phyloP scores from a whole-genome alignment of 2,797 vertebrate species.

The Neomorphus geoffroyi region DNA sequence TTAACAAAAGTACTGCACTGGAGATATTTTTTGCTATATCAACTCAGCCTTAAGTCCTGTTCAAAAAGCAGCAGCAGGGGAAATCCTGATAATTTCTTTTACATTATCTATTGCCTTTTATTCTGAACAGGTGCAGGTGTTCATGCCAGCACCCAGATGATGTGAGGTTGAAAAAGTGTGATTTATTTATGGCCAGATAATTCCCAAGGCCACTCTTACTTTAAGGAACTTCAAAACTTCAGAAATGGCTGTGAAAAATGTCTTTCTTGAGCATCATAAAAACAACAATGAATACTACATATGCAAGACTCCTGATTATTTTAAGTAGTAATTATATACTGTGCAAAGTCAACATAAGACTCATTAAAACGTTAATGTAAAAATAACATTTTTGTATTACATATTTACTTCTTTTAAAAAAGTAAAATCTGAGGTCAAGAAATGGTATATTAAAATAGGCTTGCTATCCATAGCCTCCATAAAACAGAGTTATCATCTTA shows the following conservation, averaged over 20 bases:
- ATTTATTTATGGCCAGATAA: background rate
- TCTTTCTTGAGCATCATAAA: background rate
- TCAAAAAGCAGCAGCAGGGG: background rate
- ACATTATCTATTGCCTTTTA: background rate
- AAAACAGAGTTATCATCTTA: background rate
- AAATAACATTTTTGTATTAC: constrained; percentile 59
- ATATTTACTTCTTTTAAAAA: constrained; percentile 3
- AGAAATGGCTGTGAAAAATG: background rate
- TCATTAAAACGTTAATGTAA: constrained; percentile 69
- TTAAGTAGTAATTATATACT: constrained; percentile 47
- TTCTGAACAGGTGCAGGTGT: background rate
- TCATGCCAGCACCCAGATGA: background rate
- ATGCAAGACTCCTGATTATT: constrained; percentile 3
- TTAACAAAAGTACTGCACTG: background rate
- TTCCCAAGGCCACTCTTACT: background rate
- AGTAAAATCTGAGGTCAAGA: background rate
- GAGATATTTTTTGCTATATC: background rate
- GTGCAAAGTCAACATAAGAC: constrained; percentile 45
- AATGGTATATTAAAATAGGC: constrained; percentile 6
- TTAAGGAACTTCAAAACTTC: background rate
- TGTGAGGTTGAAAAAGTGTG: background rate
- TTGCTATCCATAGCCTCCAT: background rate
- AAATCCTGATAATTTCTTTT: background rate
- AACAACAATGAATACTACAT: constrained; percentile 49
- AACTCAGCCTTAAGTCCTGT: background rate